phyloP scores from a whole-genome alignment of 2,113 vertebrate species.

The Orycteropus afer region DNA sequence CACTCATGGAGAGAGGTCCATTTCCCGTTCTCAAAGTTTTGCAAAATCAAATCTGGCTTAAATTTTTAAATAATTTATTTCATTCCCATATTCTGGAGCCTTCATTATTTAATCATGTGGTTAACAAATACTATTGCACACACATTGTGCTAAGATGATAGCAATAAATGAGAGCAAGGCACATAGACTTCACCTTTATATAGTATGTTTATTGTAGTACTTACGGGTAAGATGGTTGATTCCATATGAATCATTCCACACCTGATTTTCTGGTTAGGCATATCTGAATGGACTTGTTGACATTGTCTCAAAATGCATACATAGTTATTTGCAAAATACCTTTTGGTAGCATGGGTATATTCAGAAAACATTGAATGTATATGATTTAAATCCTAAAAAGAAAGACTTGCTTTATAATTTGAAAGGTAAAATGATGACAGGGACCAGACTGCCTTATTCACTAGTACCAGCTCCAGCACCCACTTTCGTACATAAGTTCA shows the following conservation, averaged over 20 bases:
- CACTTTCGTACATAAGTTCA: slow-evolving; percentile 19
- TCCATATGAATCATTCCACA: neutral
- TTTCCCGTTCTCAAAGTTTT: too few relatives aligned
- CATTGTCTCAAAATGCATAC: slow-evolving; percentile 14
- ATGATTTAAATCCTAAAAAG: slow-evolving; percentile 2
- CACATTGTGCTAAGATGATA: neutral
- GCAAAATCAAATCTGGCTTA: slow-evolving; percentile 20
- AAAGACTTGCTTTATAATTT: slow-evolving; percentile 48
- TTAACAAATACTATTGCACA: slow-evolving; percentile 17
- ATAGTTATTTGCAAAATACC: slow-evolving; percentile 27
- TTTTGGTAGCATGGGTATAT: neutral
- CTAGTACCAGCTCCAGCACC: neutral
- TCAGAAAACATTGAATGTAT: neutral
- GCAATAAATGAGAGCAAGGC: neutral
- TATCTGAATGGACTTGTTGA: slow-evolving; percentile 26
- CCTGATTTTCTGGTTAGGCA: neutral
- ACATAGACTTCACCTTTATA: neutral
- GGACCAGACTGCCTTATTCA: neutral
- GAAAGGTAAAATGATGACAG: slow-evolving; percentile 11
- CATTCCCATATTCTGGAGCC: slow-evolving; percentile 18
- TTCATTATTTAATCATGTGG: neutral
- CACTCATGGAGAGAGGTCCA: too few relatives aligned
- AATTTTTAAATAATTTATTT: slow-evolving; percentile 28
- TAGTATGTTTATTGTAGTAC: neutral
- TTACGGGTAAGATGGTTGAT: neutral